Evolutionary conservation across 1,140 invertebrate genomes (phyloP).

Genomic region (Trachelipus rathkii): DNA sequence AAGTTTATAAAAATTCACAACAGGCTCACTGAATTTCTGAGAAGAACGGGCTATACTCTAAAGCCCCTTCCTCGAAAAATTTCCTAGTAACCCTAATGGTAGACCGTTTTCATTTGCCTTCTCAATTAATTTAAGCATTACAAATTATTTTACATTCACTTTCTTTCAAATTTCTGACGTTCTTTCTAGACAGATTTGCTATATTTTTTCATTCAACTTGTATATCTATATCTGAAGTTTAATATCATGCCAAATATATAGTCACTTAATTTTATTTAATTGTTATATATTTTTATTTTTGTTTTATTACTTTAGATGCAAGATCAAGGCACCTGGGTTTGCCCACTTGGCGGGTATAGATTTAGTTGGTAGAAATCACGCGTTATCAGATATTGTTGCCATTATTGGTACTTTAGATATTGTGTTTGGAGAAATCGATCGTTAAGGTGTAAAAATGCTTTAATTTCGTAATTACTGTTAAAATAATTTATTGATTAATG

Average conservation of each 20-base stretch:
- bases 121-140: no score
- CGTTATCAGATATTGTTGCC: conserved; percentile 92
- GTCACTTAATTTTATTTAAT: not conserved
- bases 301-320: conserved; percentile 59
- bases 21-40: no score
- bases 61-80: no score
- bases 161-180: no score
- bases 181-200: no score
- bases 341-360: conserved; percentile 85
- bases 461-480: no score
- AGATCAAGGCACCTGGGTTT: conserved; percentile 95
- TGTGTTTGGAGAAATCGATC: conserved; percentile 94
- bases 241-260: not conserved
- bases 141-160: no score
- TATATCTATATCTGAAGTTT: not conserved
- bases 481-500: no score
- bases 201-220: not conserved
- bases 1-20: no score
- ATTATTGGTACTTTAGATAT: conserved; percentile 90
- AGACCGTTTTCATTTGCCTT: no score
- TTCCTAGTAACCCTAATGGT: no score
- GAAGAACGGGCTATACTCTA: no score
- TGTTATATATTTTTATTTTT: not conserved
- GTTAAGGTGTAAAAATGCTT: conserved; percentile 56
- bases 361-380: conserved; percentile 76